A percentile compares a stretch with the other conserved stretches of the same genome.
Evolutionary conservation across 2,113 vertebrate species (phyloP).

Genomic region (Phycodurus eques): DNA sequence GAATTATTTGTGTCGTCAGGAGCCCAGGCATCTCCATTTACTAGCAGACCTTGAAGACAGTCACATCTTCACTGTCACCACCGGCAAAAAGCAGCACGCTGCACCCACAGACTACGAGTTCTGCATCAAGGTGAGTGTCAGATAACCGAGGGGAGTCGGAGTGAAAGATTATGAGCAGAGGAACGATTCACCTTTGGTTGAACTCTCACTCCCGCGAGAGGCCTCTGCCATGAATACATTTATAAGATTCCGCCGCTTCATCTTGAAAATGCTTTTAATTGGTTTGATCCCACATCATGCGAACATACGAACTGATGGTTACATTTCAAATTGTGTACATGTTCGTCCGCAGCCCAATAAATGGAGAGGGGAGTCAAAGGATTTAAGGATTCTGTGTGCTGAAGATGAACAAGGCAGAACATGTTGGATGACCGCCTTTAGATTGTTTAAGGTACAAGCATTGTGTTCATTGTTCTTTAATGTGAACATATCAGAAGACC

Average conservation of each 20-base stretch:
- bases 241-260: neutral
- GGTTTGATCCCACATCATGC: neutral
- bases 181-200: constrained; percentile 17
- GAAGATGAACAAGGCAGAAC: constrained; percentile 90
- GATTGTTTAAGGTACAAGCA: constrained; percentile 89
- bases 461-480: too few species aligned
- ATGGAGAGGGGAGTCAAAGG: constrained; percentile 83
- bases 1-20: constrained; percentile 73
- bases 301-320: neutral
- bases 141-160: constrained; percentile 14
- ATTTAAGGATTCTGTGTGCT: constrained; percentile 88
- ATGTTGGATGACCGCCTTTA: constrained; percentile 93
- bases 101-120: constrained; percentile 90
- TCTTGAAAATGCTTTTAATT: neutral
- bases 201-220: neutral
- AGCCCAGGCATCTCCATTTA: constrained; percentile 93
- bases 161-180: constrained; percentile 16
- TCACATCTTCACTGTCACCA: constrained; percentile 85
- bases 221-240: neutral
- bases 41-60: constrained; percentile 92
- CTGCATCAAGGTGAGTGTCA: constrained; percentile 88
- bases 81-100: constrained; percentile 86
- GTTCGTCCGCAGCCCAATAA: constrained; percentile 82
- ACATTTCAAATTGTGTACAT: constrained; percentile 5
- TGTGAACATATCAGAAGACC: too few species aligned